Evolutionary conservation across 2,888 invertebrate genomes (phyloP).

Genomic region (Dynastes grantii): DNA sequence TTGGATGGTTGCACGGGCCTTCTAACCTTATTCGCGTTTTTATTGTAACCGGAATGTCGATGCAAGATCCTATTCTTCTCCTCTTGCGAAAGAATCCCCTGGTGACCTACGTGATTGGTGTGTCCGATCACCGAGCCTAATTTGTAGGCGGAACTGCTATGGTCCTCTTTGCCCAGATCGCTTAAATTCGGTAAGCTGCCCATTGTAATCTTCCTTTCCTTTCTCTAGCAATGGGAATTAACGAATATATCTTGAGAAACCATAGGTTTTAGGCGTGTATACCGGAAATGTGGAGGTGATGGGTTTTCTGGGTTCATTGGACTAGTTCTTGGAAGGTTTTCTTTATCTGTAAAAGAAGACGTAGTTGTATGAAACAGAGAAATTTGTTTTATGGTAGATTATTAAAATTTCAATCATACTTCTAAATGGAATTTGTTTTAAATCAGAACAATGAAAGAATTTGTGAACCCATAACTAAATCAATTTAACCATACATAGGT

Average conservation of each 20-base stretch:
- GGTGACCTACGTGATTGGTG: constrained; percentile 62
- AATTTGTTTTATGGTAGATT: too few relatives aligned
- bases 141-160: constrained; percentile 21
- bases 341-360: neutral
- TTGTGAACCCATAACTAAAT: too few relatives aligned
- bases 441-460: too few relatives aligned
- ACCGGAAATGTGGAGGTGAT: neutral
- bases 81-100: constrained; percentile 62
- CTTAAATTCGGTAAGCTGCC: constrained; percentile 80
- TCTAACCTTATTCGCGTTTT: constrained; percentile 62
- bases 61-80: constrained; percentile 65
- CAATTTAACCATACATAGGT: too few relatives aligned
- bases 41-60: constrained; percentile 64
- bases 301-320: neutral
- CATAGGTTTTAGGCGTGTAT: too few relatives aligned
- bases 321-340: neutral
- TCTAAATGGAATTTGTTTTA: too few relatives aligned
- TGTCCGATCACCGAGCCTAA: constrained; percentile 64
- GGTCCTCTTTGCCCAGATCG: constrained; percentile 71
- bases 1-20: constrained; percentile 63
- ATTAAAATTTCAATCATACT: too few relatives aligned
- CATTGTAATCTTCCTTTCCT: constrained; percentile 68
- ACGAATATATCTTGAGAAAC: too few relatives aligned
- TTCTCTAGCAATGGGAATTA: too few relatives aligned
- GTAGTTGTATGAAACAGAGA: too few relatives aligned